Percentiles rank a stretch among this genome's conserved stretches.
phyloP scores from a whole-genome alignment of 2,797 vertebrate genomes.

The Somateria mollissima region DNA sequence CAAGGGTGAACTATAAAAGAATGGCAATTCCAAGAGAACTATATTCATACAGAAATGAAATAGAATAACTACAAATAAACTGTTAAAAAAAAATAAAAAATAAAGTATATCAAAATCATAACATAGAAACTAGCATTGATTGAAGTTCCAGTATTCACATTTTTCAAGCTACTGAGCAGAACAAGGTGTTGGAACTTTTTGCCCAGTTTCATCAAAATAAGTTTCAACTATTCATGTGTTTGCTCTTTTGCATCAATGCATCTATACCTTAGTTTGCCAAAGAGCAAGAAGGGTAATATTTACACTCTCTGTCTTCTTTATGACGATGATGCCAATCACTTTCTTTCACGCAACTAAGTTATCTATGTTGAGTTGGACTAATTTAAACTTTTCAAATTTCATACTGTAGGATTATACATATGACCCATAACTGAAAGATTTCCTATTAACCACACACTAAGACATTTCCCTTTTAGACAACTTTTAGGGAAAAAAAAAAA shows the following conservation, averaged over 20 bases:
- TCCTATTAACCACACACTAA: neutral
- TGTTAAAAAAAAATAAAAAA: neutral
- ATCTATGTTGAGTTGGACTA: neutral
- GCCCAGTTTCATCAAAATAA: neutral
- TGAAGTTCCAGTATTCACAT: neutral
- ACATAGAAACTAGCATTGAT: neutral
- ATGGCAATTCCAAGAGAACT: neutral
- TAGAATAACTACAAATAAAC: neutral
- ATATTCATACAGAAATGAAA: neutral
- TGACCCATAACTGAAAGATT: neutral
- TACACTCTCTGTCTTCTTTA: neutral
- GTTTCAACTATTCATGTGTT: neutral
- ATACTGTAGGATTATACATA: neutral
- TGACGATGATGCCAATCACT: neutral
- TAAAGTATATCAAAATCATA: neutral
- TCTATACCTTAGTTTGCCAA: neutral
- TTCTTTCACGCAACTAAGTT: neutral
- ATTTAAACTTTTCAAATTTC: neutral
- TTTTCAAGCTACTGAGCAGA: neutral
- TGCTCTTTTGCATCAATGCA: neutral
- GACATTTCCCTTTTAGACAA: neutral
- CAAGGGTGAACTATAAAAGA: conserved; percentile 18
- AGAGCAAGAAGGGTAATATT: neutral
- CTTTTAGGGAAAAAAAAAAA: neutral
- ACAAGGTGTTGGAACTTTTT: neutral